These are phyloP conservation scores for Neodiprion lecontei DNA, from an alignment of 1,140 invertebrate species.

Conservation along the genomic window DNA sequence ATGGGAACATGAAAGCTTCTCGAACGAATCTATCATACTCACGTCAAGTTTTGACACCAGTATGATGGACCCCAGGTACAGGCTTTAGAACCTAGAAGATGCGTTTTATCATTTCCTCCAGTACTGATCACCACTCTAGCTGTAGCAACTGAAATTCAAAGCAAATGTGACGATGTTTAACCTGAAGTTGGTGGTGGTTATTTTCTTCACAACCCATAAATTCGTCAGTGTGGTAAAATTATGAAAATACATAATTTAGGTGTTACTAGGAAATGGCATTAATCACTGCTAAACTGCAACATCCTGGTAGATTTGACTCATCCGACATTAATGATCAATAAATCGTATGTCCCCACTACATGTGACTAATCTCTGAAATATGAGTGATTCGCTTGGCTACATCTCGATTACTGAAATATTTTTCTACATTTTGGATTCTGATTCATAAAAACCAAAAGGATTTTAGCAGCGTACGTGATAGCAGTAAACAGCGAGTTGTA, in stretches of 20 bases:
- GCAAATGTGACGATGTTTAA: neutral
- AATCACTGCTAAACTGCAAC: neutral
- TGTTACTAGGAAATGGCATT: neutral
- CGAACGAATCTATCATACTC: slow-evolving; percentile 42
- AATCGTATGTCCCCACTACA: too few relatives aligned
- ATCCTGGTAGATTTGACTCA: slow-evolving; percentile 9
- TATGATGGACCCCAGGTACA: slow-evolving; percentile 84
- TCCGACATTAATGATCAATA: neutral
- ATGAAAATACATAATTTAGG: neutral
- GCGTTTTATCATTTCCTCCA: slow-evolving; percentile 30
- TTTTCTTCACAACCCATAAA: neutral
- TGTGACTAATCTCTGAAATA: neutral
- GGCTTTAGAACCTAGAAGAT: slow-evolving; percentile 68
- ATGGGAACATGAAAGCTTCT: neutral
- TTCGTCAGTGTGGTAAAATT: neutral
- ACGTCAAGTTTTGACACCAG: slow-evolving; percentile 84
- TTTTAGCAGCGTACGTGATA: neutral
- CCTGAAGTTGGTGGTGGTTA: neutral
- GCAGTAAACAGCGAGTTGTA: neutral
- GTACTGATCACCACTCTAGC: slow-evolving; percentile 41
- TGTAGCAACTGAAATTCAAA: slow-evolving; percentile 41
- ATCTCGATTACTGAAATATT: neutral
- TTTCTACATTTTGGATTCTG: neutral
- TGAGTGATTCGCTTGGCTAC: neutral
- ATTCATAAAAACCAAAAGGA: neutral